Evolutionary conservation across 2,113 vertebrate species (phyloP), one percentile per base, ranked within the genome.

Genomic region (Solenodon paradoxus): DNA sequence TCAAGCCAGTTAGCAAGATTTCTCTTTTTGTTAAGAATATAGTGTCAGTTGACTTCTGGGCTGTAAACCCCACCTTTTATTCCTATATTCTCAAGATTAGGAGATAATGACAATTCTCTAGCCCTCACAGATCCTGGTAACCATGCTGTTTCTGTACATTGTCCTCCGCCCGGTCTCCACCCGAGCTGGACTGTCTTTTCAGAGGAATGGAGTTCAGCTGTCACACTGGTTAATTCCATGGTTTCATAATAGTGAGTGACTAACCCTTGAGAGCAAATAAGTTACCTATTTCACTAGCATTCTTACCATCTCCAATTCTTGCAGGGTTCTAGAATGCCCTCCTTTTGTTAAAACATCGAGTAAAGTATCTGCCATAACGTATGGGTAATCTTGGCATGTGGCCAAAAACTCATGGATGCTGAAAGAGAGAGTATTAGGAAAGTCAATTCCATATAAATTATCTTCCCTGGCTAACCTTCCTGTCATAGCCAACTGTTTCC

Each of bases 331-430:
- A 8, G 99, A 99, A 98, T 99, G 99, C 53, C 99, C 99, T 93
- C 99, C 99, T 94, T 99, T 99, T 7, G 99, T 99, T 87, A 99
- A 92, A 32, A 98, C 99, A 74, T 99, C 99, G 98, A 99, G 97
- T 78, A 99, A 97, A 93, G 99, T 99, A 97, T 99, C 99, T n/a
- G 99, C 99, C 98, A 99, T 98, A 90, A 99, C 98, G 97, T 98
- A 99, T 19, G 99, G 98, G 53, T 99, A 99, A 97, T 99, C 99
- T 24, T 99, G 99, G 6, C 99, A 99, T 55, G 99, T 99, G 95
- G 98, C 98, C 97, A 99, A 97, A 97, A 99, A 99, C 45, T 99
- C 99, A 13, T 99, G 97, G 96, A 99, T 97, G 92, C 99, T 99
- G 95, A 24, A 97, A 98, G 64, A 98, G 30, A 88, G 93, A 22